These are phyloP conservation scores for Dendrolimus houi DNA, from an alignment of 2,888 invertebrate species.

Conservation along the genomic window DNA sequence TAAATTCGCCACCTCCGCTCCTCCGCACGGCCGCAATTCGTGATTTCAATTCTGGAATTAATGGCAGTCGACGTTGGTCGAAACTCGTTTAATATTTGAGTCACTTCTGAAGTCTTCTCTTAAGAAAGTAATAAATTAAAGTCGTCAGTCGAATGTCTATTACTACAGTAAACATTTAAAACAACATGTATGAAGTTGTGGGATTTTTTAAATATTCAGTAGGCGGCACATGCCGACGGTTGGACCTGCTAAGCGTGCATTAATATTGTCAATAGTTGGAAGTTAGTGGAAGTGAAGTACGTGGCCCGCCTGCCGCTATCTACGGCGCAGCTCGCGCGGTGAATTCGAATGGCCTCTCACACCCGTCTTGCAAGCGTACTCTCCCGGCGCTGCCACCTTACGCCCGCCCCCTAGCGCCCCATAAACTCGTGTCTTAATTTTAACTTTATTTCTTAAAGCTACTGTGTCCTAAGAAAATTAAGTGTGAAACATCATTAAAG, in stretches of 20 bases:
- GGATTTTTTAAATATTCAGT: slow-evolving; percentile 43
- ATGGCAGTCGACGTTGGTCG: slow-evolving; percentile 68
- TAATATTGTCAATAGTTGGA: slow-evolving; percentile 77
- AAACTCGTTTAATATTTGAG: slow-evolving; percentile 71
- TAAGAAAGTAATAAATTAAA: slow-evolving; percentile 70
- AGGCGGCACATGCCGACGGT: slow-evolving; percentile 57
- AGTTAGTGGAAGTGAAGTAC: slow-evolving; percentile 76
- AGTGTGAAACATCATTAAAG: slow-evolving; percentile 67
- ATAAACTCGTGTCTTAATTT: slow-evolving; percentile 76
- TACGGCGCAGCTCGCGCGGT: slow-evolving; percentile 70
- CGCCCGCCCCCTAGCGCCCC: slow-evolving; percentile 67
- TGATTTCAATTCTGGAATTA: slow-evolving; percentile 76
- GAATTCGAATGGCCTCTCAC: slow-evolving; percentile 70
- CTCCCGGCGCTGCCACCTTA: slow-evolving; percentile 34
- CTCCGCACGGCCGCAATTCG: slow-evolving; percentile 59
- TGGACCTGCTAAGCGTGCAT: slow-evolving; percentile 72
- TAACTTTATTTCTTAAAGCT: slow-evolving; percentile 74
- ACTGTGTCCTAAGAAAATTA: slow-evolving; percentile 70
- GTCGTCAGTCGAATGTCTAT: slow-evolving; percentile 3
- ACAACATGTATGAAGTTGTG: slow-evolving; percentile 1
- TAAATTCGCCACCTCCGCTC: slow-evolving; percentile 65
- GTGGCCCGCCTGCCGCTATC: slow-evolving; percentile 76
- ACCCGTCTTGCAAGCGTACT: slow-evolving; percentile 23
- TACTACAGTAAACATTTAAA: too few relatives aligned
- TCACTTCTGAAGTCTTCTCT: slow-evolving; percentile 69